Evolutionary conservation across 1,140 invertebrate species (phyloP), one percentile per base, ranked within the genome.

Genomic region (Campoletis sonorensis): DNA sequence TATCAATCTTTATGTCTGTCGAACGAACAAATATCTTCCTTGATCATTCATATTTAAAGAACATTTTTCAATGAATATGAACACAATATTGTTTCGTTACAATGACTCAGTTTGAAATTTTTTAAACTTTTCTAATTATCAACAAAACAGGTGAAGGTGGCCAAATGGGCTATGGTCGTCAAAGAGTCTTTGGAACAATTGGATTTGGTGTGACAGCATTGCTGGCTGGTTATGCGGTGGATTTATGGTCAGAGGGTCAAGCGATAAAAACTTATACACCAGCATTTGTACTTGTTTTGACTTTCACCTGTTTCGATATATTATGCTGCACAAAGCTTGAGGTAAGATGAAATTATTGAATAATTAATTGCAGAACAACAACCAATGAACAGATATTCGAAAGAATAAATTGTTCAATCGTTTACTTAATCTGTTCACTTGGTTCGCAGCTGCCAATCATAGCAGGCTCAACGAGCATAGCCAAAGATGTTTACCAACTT

Each of bases 101-200:
- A 11, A 45, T 45, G 13, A 11, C 40, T 45, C 0, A 13, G 13
- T 13, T 11, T 45, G 5, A 10, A 3, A 45, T 45, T 45, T 13
- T 73, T 15, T 73, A 51, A 26, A 21, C 26, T 3, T 73, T 73
- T 73, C 7, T 51, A 10, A n/a, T 26, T 23, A 73, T 73, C 16
- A 21, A 49, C 1, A 67, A 13, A 71, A 30, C 64, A 94, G 94
- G 94, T 45, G 91, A 92, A 49, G 93, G 93, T 15, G 91, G 93
- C 10, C 90, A 95, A 79, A 94, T 94, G 86, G 94, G 94, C 61
- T 97, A 96, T 86, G 96, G 96, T 1, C 93, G 94, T 21, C 96
- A 97, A 87, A 91, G 96, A 61, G 95, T 96, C 0, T 96, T 95
- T 95, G 96, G 96, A 37, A 96, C 96, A 0, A 94, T 95, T 45